Base-by-base conservation (phyloP, 2,113 vertebrate species). In the Cebus imitator region DNA sequence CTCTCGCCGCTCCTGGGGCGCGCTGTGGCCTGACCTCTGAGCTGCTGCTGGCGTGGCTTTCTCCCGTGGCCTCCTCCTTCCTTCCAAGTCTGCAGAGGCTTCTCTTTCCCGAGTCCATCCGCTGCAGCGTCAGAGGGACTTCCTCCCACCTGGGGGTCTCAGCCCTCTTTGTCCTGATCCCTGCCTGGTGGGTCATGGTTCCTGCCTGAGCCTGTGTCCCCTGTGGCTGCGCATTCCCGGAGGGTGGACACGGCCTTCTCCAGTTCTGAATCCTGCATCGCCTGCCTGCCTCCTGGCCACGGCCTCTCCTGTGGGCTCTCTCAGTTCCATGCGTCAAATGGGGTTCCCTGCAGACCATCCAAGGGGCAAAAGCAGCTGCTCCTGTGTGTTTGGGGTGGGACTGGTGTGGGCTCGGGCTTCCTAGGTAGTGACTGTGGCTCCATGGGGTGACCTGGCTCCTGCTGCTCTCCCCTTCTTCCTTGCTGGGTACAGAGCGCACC, bases 271-370 rank as follows among this genome's bases (percentile, higher is more conserved):
- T 30, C 85, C 25, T 30, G 52, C 3, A 0, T n/a, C 27, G 32
- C 21, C 0, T 10, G 55, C n/a, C n/a, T 37, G 52, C 45, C 27
- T 43, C 25, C 61, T 52, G 55, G 64, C 18, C n/a, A 82, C 16
- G 45, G 48, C 1, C 13, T 87, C n/a, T 23, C 57, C 11, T 8
- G 1, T n/a, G 32, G 14, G n/a, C 21, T 76, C 45, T 64, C 35
- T 8, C 0, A 0, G 3, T 16, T 12, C 32, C 37, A 1, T 57
- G 90, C 52, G 35, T 61, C 76, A 14, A 35, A 16, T 23, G 43
- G 64, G 37, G 17, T 6, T 40, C 35, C 40, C 8, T 17, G 16
- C 2, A 16, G 79, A 50, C 14, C 43, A 68, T 5, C 16, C n/a
- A 40, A 82, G 66, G n/a, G 30, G 21, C 80, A 4, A 12, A 40